Base-by-base conservation (phyloP, 2,888 invertebrate species). In the Apocheima hispidaria region DNA sequence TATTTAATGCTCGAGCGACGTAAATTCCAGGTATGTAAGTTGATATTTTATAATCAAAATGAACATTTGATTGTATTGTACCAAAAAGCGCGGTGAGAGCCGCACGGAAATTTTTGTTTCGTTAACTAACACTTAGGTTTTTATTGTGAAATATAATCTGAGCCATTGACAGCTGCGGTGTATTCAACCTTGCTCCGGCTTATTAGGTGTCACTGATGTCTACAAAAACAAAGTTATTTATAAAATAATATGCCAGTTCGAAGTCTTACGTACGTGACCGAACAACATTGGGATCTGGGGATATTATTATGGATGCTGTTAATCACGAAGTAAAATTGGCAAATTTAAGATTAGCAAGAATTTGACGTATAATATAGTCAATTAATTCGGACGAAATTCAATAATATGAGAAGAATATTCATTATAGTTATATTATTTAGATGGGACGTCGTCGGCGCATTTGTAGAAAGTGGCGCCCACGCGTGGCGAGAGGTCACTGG, bases 401-500 rank as follows among this genome's bases (percentile, higher is more conserved):
- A 55, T 36, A 63, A 67, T 64, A 64, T 63, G 60, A 53, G 65
- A 65, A 69, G 50, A 69, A 72, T 64, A 63, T 68, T 65, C 56
- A 64, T 69, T 58, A 69, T 57, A 63, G 68, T 68, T 70, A 26
- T 2, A 23, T 23, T 23, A 74, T 69, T 60, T 60, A 73, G 81
- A 79, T 74, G 75, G 74, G 70, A 72, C 73, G 72, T 73, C 73
- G 73, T 79, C 80, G 72, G 72, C 69, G 67, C 73, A 72, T 73
- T 67, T 74, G 79, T 87, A 88, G 87, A 88, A 87, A 89, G 87
- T 78, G 77, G 77, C 70, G 76, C 90, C 91, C 83, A 89, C 90
- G 85, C 88, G 79, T 78, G 85, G 71, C 83, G 78, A 87, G 87
- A 88, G 91, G 90, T 90, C 90, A 89, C 73, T 67, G 69, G 18